phyloP scores from a whole-genome alignment of 2,888 invertebrate species.

The Hyles lineata region DNA sequence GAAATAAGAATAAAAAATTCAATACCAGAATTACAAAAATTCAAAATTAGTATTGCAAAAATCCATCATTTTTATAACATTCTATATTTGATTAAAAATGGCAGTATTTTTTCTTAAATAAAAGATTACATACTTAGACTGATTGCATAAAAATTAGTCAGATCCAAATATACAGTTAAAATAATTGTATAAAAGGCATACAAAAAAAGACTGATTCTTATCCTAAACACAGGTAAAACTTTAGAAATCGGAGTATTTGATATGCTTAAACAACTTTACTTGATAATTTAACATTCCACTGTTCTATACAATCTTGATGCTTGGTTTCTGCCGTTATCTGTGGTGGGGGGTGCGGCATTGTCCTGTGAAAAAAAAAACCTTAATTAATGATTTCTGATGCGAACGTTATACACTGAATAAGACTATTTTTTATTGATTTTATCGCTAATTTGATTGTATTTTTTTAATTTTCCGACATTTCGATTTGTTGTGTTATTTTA shows the following conservation, averaged over 20 bases:
- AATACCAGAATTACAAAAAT: not conserved
- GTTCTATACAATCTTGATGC: slow-evolving; percentile 15
- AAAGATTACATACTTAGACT: too few relatives aligned
- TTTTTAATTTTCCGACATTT: not conserved
- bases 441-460: not conserved
- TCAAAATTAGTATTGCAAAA: not conserved
- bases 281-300: slow-evolving; percentile 12
- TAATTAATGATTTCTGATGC: not conserved
- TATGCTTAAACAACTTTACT: slow-evolving; percentile 17
- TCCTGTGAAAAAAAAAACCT: slow-evolving; percentile 60
- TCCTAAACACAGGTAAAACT: slow-evolving; percentile 3
- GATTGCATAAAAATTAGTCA: not conserved
- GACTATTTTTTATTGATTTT: not conserved
- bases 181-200: not conserved
- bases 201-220: slow-evolving; percentile 18
- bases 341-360: slow-evolving; percentile 80
- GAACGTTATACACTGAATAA: too few relatives aligned
- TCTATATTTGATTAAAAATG: not conserved
- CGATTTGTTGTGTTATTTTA: too few relatives aligned
- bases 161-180: not conserved
- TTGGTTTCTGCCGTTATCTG: slow-evolving; percentile 60
- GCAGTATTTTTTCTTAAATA: not conserved
- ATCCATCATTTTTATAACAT: not conserved
- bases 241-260: slow-evolving; percentile 20
- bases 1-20: not conserved